These are phyloP conservation scores for Limosa lapponica DNA, from an alignment of 2,797 vertebrate genomes.

Conservation along the genomic window DNA sequence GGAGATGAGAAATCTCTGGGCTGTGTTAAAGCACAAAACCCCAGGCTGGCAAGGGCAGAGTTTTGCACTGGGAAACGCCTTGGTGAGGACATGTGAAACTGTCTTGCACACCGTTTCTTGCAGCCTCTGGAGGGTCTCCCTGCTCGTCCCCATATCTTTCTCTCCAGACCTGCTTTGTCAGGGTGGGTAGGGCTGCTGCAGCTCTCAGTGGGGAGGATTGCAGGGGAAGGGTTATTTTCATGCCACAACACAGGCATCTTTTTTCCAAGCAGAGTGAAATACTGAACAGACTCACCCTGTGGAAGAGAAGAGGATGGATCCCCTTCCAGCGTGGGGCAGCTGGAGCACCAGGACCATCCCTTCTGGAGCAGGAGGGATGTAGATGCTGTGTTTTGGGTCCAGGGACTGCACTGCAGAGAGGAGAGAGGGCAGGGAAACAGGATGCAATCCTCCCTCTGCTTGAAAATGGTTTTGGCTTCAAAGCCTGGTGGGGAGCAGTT, in stretches of 20 bases:
- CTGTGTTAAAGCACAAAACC: not conserved
- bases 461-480: not conserved
- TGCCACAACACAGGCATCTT: not conserved
- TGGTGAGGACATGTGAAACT: not conserved
- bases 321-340: accelerated
- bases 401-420: not conserved
- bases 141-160: not conserved
- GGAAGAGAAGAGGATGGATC: not conserved
- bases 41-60: not conserved
- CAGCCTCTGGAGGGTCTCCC: not conserved
- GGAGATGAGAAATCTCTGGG: not conserved
- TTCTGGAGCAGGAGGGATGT: not conserved
- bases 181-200: not conserved
- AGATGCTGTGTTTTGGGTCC: not conserved
- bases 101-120: not conserved
- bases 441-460: not conserved
- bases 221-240: not conserved
- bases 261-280: not conserved
- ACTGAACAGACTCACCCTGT: not conserved
- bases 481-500: not conserved
- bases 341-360: not conserved
- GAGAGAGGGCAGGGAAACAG: not conserved
- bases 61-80: not conserved
- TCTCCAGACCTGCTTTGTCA: not conserved
- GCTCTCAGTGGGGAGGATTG: not conserved